Evolutionary conservation across 2,888 invertebrate species (phyloP), one percentile per base, ranked within the genome.

Genomic region (Gryllus longicercus): DNA sequence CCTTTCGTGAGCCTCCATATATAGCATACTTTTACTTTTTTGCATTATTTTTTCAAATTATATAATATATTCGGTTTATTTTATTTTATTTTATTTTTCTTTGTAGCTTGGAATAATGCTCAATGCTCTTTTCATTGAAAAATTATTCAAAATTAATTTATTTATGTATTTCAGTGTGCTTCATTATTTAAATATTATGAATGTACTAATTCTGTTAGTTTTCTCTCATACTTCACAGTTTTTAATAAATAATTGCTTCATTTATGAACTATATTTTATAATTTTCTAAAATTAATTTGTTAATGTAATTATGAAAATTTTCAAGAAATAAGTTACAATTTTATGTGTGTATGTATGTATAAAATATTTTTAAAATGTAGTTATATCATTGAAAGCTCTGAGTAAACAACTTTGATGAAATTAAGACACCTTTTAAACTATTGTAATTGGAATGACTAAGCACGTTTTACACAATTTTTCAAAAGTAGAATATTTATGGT

Each of bases 51-150:
- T 76, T 76, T 76, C 21, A 76, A n/a, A 16, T 49, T 76, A 38
- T 1, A n/a, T 76, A 12, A 49, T 76, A 76, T 49, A 23, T 76
- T 25, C 49, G 25, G 21, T 38, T 38, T 50, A 77, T 38, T 8
- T 79, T 38, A 18, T 74, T n/a, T 38, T 74, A 18, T 38, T 8
- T 79, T 38, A 18, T 74, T n/a, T 18, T 74, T 74, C 38, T 51
- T 79, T 79, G 74, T 63, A 79, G 49, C 74, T 77, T 77, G 25
- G n/a, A 38, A 38, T 38, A 38, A 38, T 38, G 38, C 14, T 49
- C n/a, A n/a, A 21, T 78, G 51, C 51, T 21, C 51, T 78, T 63
- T 78, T 49, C 74, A 25, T 78, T 25, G 14, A 49, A 49, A 23
- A 50, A 21, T 74, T 78, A 14, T 21, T 49, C 49, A 77, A 77